These are phyloP conservation scores for Meles meles DNA, from an alignment of 2,113 vertebrate species.

Conservation along the genomic window DNA sequence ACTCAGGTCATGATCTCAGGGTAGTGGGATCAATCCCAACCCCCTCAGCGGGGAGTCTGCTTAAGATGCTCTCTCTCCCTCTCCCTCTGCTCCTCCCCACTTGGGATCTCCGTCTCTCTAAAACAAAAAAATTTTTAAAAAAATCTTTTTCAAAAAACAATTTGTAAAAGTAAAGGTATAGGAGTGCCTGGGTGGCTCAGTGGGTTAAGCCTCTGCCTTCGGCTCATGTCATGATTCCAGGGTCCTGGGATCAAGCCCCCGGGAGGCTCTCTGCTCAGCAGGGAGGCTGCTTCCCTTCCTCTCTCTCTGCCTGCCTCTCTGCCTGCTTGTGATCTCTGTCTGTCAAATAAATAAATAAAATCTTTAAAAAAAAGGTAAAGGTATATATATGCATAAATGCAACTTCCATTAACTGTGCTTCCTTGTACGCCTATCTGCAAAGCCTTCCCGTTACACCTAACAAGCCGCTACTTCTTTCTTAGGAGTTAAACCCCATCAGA, in stretches of 20 bases:
- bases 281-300: too few relatives aligned
- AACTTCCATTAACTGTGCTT: neutral
- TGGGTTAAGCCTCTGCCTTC: too few relatives aligned
- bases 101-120: neutral
- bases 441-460: neutral
- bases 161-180: too few relatives aligned
- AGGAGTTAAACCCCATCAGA: constrained; percentile 2
- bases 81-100: neutral
- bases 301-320: too few relatives aligned
- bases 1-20: neutral
- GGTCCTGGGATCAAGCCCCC: too few relatives aligned
- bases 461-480: neutral
- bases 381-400: neutral
- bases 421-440: neutral
- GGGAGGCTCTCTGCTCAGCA: too few relatives aligned
- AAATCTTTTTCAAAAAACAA: too few relatives aligned
- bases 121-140: neutral
- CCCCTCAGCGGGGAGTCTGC: neutral
- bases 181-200: too few relatives aligned
- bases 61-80: neutral
- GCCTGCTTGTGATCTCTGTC: too few relatives aligned
- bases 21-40: neutral
- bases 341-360: too few relatives aligned
- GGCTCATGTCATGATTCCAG: too few relatives aligned
- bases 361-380: too few relatives aligned